Percentiles rank a stretch among this genome's conserved stretches.
phyloP scores from a whole-genome alignment of 2,797 vertebrate genomes.

The Uromys caudimaculatus region DNA sequence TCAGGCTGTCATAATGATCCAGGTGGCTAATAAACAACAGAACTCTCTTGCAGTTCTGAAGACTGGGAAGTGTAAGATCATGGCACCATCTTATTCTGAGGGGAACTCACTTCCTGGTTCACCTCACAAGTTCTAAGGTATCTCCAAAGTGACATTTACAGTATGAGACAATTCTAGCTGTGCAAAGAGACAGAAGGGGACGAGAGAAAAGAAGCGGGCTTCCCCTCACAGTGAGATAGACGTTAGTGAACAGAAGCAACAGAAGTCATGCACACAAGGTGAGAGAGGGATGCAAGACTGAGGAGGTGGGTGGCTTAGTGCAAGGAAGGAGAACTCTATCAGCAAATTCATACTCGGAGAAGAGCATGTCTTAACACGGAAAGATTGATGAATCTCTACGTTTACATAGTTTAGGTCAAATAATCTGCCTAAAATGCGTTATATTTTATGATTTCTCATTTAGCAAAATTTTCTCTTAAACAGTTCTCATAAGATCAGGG shows the following conservation, averaged over 20 bases:
- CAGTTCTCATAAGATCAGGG: neutral
- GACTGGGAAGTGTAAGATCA: neutral
- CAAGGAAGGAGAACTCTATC: neutral
- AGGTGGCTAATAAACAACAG: neutral
- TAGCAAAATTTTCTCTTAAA: constrained; percentile 26
- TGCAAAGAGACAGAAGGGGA: neutral
- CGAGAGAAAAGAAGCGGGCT: neutral
- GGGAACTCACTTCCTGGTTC: neutral
- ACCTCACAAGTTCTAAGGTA: neutral
- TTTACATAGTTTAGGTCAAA: constrained; percentile 20
- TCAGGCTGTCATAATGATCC: neutral
- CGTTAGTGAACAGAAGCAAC: neutral
- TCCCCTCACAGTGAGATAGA: neutral
- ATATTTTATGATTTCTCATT: constrained; percentile 48
- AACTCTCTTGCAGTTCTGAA: neutral
- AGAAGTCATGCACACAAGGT: neutral
- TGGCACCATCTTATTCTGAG: neutral
- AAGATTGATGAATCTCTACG: neutral
- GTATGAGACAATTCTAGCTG: neutral
- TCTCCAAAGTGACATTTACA: neutral
- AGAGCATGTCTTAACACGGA: neutral
- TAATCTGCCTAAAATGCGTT: neutral
- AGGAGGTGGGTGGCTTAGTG: neutral
- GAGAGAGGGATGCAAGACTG: neutral
- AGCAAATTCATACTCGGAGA: constrained; percentile 1